phyloP scores from a whole-genome alignment of 2,888 invertebrate species.

The Ganaspis brasiliensis region DNA sequence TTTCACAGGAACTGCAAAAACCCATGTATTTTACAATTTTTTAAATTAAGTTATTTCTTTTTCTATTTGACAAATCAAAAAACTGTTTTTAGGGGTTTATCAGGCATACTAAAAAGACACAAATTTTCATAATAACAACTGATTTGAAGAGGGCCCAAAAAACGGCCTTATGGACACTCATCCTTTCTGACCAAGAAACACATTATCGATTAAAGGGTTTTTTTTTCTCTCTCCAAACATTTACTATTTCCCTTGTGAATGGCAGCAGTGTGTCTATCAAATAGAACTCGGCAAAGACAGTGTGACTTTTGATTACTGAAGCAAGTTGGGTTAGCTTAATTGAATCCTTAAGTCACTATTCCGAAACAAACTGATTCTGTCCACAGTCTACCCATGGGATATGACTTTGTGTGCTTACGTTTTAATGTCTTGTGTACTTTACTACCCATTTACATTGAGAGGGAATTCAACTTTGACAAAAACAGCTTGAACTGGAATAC shows the following conservation, averaged over 20 bases:
- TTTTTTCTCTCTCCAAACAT: too few species aligned
- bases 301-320: slow-evolving; percentile 1
- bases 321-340: slow-evolving; percentile 18
- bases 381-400: not conserved
- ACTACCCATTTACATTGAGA: not conserved
- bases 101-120: too few species aligned
- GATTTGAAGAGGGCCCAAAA: too few species aligned
- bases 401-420: not conserved
- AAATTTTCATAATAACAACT: too few species aligned
- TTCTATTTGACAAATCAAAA: too few species aligned
- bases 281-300: not conserved
- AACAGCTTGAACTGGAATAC: not conserved
- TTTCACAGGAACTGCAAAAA: too few species aligned
- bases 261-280: not conserved
- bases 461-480: not conserved
- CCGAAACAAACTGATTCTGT: slow-evolving; percentile 23
- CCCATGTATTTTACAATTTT: too few species aligned
- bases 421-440: not conserved
- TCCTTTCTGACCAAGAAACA: too few species aligned
- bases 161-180: too few species aligned
- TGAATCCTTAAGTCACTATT: slow-evolving; percentile 31
- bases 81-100: too few species aligned
- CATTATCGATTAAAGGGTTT: too few species aligned
- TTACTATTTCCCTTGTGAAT: not conserved
- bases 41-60: too few species aligned